phyloP scores from a whole-genome alignment of 92 coral and sea anemone genomes.

The Virgularia gustaviana region DNA sequence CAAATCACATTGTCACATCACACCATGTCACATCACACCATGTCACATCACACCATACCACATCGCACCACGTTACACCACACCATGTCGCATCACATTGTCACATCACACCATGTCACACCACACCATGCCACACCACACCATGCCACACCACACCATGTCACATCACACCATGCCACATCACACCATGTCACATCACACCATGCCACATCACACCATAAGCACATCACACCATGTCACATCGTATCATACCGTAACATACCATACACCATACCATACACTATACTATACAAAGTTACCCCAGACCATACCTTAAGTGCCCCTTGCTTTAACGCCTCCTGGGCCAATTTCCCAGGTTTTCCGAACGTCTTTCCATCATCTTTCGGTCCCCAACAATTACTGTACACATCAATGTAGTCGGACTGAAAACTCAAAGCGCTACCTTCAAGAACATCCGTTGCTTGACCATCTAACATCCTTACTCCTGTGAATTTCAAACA shows the following conservation, averaged over 20 bases:
- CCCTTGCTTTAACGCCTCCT: conserved; percentile 94
- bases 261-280: neutral
- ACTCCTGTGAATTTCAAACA: conserved; percentile 55
- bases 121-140: too few relatives aligned
- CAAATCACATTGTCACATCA: too few relatives aligned
- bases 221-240: too few relatives aligned
- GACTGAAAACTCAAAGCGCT: conserved; percentile 97
- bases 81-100: too few relatives aligned
- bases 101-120: too few relatives aligned
- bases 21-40: too few relatives aligned
- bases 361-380: conserved; percentile 99
- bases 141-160: too few relatives aligned
- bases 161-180: too few relatives aligned
- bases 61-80: too few relatives aligned
- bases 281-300: neutral
- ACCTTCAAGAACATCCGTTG: conserved; percentile 95
- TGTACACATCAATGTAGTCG: conserved; percentile 90
- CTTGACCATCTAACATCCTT: conserved; percentile 95
- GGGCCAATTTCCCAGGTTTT: conserved; percentile 95
- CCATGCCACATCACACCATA: too few relatives aligned
- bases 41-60: too few relatives aligned
- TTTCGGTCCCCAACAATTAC: conserved; percentile 99
- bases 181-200: too few relatives aligned
- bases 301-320: conserved; percentile 79
- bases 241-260: neutral